These are phyloP conservation scores for Macrophya annulata DNA, from an alignment of 2,888 invertebrate genomes.

Conservation along the genomic window DNA sequence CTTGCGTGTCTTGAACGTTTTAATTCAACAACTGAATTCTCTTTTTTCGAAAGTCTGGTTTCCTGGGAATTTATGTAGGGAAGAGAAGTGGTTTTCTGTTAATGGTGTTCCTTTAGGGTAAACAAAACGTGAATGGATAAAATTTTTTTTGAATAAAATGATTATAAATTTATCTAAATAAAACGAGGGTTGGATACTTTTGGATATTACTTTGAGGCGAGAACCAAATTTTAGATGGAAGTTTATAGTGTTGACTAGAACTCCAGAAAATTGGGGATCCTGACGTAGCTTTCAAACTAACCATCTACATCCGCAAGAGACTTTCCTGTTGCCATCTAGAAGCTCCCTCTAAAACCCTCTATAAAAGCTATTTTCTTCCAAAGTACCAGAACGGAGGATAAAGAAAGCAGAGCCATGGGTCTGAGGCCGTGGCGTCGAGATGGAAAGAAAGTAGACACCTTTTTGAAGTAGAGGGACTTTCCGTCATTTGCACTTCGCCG, in stretches of 20 bases:
- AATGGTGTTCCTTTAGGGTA: too few species aligned
- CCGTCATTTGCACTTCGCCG: background rate
- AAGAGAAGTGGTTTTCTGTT: background rate
- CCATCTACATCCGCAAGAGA: background rate
- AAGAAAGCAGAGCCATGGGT: background rate
- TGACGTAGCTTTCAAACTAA: background rate
- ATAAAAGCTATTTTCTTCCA: slow-evolving; percentile 13
- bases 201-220: background rate
- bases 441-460: background rate
- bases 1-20: background rate
- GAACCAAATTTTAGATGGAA: background rate
- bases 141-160: background rate
- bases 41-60: background rate
- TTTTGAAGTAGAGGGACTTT: background rate
- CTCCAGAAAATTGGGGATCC: background rate
- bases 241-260: background rate
- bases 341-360: background rate
- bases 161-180: background rate
- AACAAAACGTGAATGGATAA: background rate
- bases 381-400: slow-evolving; percentile 23
- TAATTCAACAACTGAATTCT: background rate
- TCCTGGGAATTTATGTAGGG: background rate
- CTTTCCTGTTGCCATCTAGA: background rate
- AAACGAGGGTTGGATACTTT: background rate
- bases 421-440: background rate